Percentiles rank a stretch among this genome's conserved stretches.
These are phyloP conservation scores for Chelidonichthys spinosus DNA, from an alignment of 2,797 vertebrate species.

Conservation along the genomic window DNA sequence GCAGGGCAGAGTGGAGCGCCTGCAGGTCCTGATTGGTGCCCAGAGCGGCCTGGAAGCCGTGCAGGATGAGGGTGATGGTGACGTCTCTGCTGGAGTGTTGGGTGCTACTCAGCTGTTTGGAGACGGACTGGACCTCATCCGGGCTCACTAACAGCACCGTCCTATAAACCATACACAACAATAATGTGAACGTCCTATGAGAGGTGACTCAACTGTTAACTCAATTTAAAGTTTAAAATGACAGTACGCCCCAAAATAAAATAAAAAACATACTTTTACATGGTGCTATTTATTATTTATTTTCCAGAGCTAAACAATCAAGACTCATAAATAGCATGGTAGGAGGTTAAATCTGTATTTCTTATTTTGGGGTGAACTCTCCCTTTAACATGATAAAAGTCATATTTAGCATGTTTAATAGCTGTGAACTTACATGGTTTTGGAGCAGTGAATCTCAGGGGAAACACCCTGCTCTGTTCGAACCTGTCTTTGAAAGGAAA, in stretches of 20 bases:
- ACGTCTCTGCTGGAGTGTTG: constrained; percentile 72
- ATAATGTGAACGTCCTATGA: too few species aligned
- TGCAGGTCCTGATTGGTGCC: constrained; percentile 80
- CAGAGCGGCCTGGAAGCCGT: constrained; percentile 88
- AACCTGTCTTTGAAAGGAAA: constrained; percentile 90
- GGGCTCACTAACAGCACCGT: constrained; percentile 88
- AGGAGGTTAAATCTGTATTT: neutral
- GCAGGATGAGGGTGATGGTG: constrained; percentile 85
- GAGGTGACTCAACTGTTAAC: neutral
- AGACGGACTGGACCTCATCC: constrained; percentile 83
- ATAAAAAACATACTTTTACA: neutral
- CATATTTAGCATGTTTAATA: neutral
- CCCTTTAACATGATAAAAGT: neutral
- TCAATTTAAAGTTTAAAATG: neutral
- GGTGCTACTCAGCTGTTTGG: constrained; percentile 78
- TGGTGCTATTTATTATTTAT: too few species aligned
- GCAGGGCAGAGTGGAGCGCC: constrained; percentile 80
- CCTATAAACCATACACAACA: constrained; percentile 64
- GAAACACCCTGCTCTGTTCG: constrained; percentile 87
- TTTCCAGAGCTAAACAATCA: neutral
- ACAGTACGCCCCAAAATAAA: neutral
- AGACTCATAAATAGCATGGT: neutral
- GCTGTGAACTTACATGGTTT: constrained; percentile 85
- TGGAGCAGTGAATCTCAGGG: constrained; percentile 74
- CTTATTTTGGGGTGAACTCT: neutral